Conservation (phyloP, 1,140 invertebrate genomes). For the Drosophila kanapiae region DNA sequence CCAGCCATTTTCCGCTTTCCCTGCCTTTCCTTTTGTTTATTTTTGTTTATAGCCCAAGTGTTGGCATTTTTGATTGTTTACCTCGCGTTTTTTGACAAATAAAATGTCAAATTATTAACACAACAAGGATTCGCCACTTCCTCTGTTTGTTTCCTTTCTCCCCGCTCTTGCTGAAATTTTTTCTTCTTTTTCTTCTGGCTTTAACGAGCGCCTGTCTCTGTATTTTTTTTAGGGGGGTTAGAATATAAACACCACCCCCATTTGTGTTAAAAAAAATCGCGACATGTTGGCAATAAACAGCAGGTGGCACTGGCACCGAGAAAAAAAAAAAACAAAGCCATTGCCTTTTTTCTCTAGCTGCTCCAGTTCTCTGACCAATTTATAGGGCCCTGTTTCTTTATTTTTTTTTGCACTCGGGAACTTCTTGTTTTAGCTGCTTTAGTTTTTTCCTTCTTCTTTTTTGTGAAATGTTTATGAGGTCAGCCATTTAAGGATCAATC, state of each 20-base stretch:
- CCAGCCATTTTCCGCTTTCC: slow-evolving; percentile 26
- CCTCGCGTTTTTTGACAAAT: slow-evolving; percentile 66
- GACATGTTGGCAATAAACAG: slow-evolving; percentile 81
- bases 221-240: slow-evolving; percentile 29
- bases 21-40: slow-evolving; percentile 6
- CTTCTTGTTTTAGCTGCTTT: slow-evolving; percentile 6
- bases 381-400: slow-evolving; percentile 54
- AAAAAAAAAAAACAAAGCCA: slow-evolving; percentile 16
- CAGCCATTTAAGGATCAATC: slow-evolving; percentile 43
- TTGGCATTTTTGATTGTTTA: slow-evolving; percentile 62
- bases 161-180: slow-evolving; percentile 1
- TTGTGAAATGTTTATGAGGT: slow-evolving; percentile 47
- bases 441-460: slow-evolving; percentile 25
- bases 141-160: background rate
- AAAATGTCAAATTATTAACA: slow-evolving; percentile 82
- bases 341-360: slow-evolving; percentile 20
- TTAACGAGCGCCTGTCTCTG: slow-evolving; percentile 30
- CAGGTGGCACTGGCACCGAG: slow-evolving; percentile 65
- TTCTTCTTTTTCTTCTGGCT: slow-evolving; percentile 5
- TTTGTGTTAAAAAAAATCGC: slow-evolving; percentile 59
- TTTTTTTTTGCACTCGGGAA: slow-evolving; percentile 11
- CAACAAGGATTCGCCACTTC: slow-evolving; percentile 39
- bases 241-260: slow-evolving; percentile 20
- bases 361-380: slow-evolving; percentile 77
- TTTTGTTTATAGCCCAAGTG: slow-evolving; percentile 44